Evolutionary conservation across 2,888 invertebrate genomes (phyloP).

Genomic region (Nemapogon koenigi): DNA sequence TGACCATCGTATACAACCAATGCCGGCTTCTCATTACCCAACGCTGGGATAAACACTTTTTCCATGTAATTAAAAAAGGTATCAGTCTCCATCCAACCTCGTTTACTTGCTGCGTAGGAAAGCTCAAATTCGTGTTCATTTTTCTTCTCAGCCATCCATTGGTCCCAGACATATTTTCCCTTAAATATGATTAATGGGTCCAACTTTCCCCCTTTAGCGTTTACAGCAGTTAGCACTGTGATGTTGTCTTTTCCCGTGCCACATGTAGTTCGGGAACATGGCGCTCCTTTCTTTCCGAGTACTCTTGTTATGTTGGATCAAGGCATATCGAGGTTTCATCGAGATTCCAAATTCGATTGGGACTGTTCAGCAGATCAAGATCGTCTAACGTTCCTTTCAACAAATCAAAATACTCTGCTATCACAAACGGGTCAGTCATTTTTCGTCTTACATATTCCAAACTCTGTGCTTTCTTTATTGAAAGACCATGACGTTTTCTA

Average conservation of each 20-base stretch:
- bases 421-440: conserved; percentile 18
- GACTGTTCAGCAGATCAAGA: background rate
- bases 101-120: conserved; percentile 15
- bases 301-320: background rate
- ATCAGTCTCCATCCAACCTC: conserved; percentile 24
- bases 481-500: conserved; percentile 17
- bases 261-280: background rate
- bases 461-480: conserved; percentile 19
- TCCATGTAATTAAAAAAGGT: conserved; percentile 25
- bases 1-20: conserved; percentile 27
- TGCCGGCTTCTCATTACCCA: conserved; percentile 22
- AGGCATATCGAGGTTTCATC: background rate
- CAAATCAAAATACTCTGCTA: background rate
- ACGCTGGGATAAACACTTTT: conserved; percentile 21
- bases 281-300: background rate
- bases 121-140: conserved; percentile 20
- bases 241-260: conserved; percentile 8
- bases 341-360: background rate
- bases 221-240: conserved; percentile 16
- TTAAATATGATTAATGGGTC: conserved; percentile 18
- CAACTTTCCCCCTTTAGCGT: conserved; percentile 16
- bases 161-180: conserved; percentile 19
- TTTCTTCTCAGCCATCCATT: conserved; percentile 19
- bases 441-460: conserved; percentile 19
- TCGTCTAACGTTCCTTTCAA: background rate